These are phyloP conservation scores for Microctonus brassicae DNA, from an alignment of 2,888 invertebrate species.

Conservation along the genomic window DNA sequence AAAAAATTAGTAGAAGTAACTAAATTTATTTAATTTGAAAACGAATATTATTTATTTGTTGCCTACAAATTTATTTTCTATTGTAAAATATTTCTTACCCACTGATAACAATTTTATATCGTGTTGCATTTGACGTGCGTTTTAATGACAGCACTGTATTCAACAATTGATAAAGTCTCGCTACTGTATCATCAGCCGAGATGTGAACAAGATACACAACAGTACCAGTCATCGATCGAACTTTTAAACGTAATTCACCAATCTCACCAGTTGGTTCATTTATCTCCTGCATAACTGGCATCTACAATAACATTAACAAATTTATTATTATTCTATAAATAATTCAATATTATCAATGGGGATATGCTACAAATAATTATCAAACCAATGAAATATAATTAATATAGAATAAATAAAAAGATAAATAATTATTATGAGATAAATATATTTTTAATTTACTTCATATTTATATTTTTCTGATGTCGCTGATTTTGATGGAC, in stretches of 20 bases:
- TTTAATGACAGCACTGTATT: slow-evolving; percentile 53
- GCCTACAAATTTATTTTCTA: too few relatives aligned
- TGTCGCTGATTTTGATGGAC: slow-evolving; percentile 47
- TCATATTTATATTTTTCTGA: slow-evolving; percentile 43
- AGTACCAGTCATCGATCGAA: slow-evolving; percentile 60
- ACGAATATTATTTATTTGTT: too few relatives aligned
- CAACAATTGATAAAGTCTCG: slow-evolving; percentile 59
- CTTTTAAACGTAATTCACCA: slow-evolving; percentile 57
- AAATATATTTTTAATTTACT: slow-evolving; percentile 34
- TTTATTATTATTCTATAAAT: neutral
- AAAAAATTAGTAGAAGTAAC: too few relatives aligned
- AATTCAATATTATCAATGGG: too few relatives aligned
- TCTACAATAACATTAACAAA: slow-evolving; percentile 44
- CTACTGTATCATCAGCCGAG: slow-evolving; percentile 58
- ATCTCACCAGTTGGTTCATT: slow-evolving; percentile 56
- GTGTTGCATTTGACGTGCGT: slow-evolving; percentile 40
- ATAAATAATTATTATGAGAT: too few relatives aligned
- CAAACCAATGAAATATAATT: too few relatives aligned
- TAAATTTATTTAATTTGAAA: too few relatives aligned
- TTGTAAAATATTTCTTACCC: slow-evolving; percentile 60
- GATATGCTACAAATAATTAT: too few relatives aligned
- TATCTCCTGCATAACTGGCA: slow-evolving; percentile 57
- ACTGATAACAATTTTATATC: slow-evolving; percentile 60
- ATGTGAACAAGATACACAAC: slow-evolving; percentile 60
- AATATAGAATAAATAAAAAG: too few relatives aligned